phyloP scores from a whole-genome alignment of 2,888 invertebrate species.

The Ceramica pisi region DNA sequence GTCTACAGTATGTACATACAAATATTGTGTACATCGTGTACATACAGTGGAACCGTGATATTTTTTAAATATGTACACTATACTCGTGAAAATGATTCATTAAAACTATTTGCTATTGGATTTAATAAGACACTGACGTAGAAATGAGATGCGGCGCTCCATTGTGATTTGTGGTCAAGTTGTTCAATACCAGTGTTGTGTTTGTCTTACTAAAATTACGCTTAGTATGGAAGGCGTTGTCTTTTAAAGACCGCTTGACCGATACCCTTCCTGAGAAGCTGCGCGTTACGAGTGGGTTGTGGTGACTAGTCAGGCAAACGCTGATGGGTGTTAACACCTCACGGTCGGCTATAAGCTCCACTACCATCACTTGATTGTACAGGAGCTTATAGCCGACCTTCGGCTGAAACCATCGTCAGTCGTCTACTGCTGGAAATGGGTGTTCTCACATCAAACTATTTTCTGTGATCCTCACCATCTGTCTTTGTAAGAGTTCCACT shows the following conservation, averaged over 20 bases:
- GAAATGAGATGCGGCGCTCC: constrained; percentile 8
- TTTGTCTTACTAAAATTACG: neutral
- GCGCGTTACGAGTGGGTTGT: too few species aligned
- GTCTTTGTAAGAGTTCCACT: neutral
- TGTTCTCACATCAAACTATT: neutral
- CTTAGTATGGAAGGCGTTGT: neutral
- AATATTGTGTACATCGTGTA: constrained; percentile 28
- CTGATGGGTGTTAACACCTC: too few species aligned
- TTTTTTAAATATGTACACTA: constrained; percentile 31
- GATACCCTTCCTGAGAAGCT: too few species aligned
- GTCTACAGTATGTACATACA: constrained; percentile 18
- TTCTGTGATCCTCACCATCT: neutral
- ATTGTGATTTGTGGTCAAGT: constrained; percentile 2
- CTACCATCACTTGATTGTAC: neutral
- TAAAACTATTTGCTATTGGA: constrained; percentile 6
- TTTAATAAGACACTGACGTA: constrained; percentile 3
- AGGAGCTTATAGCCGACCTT: too few species aligned
- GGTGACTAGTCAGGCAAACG: too few species aligned
- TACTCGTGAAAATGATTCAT: constrained; percentile 47
- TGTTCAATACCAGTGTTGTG: neutral
- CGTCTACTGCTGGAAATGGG: neutral
- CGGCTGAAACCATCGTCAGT: too few species aligned
- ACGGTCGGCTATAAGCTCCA: neutral
- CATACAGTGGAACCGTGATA: constrained; percentile 42
- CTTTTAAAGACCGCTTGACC: neutral